Base-by-base conservation (phyloP, 2,797 vertebrate genomes). In the Falco rusticolus region DNA sequence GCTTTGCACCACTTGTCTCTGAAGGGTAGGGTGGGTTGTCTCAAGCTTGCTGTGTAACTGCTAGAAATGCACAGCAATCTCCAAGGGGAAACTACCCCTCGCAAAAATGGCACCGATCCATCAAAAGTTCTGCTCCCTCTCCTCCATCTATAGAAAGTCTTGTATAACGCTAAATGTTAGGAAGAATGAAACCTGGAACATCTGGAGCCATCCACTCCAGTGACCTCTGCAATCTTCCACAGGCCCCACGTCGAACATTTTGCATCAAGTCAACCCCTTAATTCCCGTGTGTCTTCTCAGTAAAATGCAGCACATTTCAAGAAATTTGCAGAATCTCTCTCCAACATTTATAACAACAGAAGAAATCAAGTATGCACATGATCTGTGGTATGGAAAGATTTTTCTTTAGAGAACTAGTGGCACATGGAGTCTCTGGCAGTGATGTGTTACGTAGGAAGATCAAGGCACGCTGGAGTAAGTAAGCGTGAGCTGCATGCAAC, bases 251-350 rank as follows among this genome's bases (percentile, higher is more conserved):
- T 2, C 0, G 1, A 43, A 41, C 11, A 19, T 31, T 21, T 15
- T 10, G 29, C 60, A 66, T 24, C n/a, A 84, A 29, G 74, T 10
- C 63, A 43, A 12, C 2, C 29, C 10, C 13, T 51, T 2, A 19
- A 22, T 5, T 25, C 37, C 16, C 11, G 1, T 1, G 0, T 2
- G 1, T 9, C 41, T 22, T 39, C 45, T 8, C 60, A 18, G 29
- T 2, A 57, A 26, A 39, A 31, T 0, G 3, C 31, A 20, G 9
- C 11, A 22, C 0, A 0, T 1, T 1, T 8, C 16, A 45, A 60
- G 10, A 14, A 13, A 33, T 1, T 54, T 18, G 12, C 41, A 57
- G 50, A 72, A 57, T 4, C 54, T 33, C 43, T 24, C 34, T 16
- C 37, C 51, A 18, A 0, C 2, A 8, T 9, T 15, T 54, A 5